Evolutionary conservation across 2,797 vertebrate species (phyloP).

Genomic region (Argentina silus): DNA sequence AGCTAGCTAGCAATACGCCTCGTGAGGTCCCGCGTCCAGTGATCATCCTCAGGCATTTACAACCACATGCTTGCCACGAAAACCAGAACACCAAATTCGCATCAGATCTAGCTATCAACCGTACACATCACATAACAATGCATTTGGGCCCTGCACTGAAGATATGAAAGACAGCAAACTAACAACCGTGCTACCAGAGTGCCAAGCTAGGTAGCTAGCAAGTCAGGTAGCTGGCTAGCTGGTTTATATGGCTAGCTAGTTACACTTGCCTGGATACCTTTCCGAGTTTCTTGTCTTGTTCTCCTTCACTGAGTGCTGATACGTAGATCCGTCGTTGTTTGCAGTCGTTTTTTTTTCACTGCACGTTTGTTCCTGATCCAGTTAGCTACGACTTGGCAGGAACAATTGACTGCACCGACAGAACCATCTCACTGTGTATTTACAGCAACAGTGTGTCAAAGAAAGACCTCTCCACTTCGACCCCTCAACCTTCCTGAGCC

Average conservation of each 20-base stretch:
- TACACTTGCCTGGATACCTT: too few relatives aligned
- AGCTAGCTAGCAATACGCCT: neutral
- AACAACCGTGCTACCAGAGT: too few relatives aligned
- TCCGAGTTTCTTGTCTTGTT: too few relatives aligned
- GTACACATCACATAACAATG: too few relatives aligned
- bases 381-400: neutral
- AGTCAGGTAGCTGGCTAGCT: too few relatives aligned
- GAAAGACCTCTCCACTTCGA: constrained; percentile 62
- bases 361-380: neutral
- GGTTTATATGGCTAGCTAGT: too few relatives aligned
- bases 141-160: neutral
- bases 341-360: too few relatives aligned
- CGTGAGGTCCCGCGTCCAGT: neutral
- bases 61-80: too few relatives aligned
- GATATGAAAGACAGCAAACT: neutral
- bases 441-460: constrained; percentile 49
- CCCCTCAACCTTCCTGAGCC: constrained; percentile 48
- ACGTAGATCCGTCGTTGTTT: too few relatives aligned
- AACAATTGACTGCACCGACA: neutral
- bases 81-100: too few relatives aligned
- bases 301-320: too few relatives aligned
- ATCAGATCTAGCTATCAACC: too few relatives aligned
- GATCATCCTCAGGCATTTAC: neutral
- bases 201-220: neutral
- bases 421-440: neutral